Base-by-base conservation (phyloP, 2,113 vertebrate species). In the Petromus typicus region DNA sequence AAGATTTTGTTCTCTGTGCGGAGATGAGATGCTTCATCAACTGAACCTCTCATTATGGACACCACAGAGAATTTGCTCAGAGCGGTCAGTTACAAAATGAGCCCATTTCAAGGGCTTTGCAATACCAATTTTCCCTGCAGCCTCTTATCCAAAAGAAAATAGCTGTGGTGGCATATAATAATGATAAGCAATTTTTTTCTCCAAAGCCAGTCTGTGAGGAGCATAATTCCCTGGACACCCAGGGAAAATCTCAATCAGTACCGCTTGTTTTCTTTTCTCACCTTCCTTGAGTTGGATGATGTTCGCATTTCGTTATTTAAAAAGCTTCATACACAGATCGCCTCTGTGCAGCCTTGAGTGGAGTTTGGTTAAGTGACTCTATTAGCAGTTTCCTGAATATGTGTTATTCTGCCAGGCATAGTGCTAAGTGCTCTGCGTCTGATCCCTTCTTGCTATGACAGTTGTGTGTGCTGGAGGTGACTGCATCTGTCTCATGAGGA, bases 181-280 rank as follows among this genome's bases (percentile, higher is more conserved):
- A 89, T 51, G 61, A 34, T 45, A 83, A 67, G 37, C 20, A 48
- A 27, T 69, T 79, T 32, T 45, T 59, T 40, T 17, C 37, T 69
- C 40, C 34, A 57, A 30, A 95, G 69, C 54, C 5, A 2, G 73
- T 92, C 43, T 75, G 14, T 6, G 20, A 66, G 75, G 45, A 79
- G 7, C 17, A 2, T 45, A 71, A 45, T 87, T 84, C 91, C 64
- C 45, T 51, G 34, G 43, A 45, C 59, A 51, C 63, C 59, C 45
- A 7, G 43, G 89, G 91, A 80, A 93, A 86, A 94, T 18, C 12
- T 66, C 43, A n/a, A 3, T 82, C 85, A 51, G 90, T 37, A 73
- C 61, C 30, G 54, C 17, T 56, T 80, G 43, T 82, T 81, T 51
- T 85, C 25, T 85, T 54, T 90, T 64, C 27, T 10, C 20, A 8